Conservation (phyloP, 1,140 invertebrate genomes). For the fruit fly (Drosophila melanogaster) region DNA sequence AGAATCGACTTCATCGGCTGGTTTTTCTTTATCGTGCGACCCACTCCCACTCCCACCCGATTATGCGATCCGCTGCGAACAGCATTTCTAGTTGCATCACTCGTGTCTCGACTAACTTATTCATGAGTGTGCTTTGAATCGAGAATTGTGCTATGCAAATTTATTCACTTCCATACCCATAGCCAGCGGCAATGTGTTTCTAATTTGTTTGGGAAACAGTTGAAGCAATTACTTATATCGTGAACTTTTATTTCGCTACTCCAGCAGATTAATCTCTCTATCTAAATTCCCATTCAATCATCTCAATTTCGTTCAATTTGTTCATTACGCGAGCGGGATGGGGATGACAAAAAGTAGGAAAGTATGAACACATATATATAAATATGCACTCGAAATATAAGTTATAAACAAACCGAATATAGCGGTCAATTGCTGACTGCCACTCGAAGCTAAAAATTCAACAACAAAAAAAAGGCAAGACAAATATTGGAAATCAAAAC, state of each 20-base stretch:
- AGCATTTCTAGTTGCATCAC: conserved; percentile 32
- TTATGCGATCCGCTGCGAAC: conserved; percentile 3
- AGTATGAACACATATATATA: conserved; percentile 2
- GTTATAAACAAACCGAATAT: conserved; percentile 42
- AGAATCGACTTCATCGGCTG: conserved; percentile 19
- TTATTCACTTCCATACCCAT: conserved; percentile 19
- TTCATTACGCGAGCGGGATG: not conserved
- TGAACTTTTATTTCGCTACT: not conserved
- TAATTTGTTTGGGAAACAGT: conserved; percentile 10
- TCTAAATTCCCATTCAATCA: conserved; percentile 4
- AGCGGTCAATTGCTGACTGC: conserved; percentile 41
- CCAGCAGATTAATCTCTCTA: not conserved
- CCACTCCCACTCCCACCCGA: conserved; percentile 1
- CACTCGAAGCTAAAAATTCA: conserved; percentile 1
- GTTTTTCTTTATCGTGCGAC: conserved; percentile 20
- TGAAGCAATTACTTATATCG: conserved; percentile 11
- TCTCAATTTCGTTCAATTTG: conserved; percentile 15
- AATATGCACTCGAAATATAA: conserved; percentile 21
- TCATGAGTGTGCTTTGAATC: conserved; percentile 27
- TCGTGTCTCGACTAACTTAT: conserved; percentile 10
- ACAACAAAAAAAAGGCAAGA: conserved; percentile 21
- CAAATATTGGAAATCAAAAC: conserved; percentile 30
- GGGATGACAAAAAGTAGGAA: not conserved
- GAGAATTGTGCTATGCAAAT: conserved; percentile 23
- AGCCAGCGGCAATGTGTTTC: conserved; percentile 6